These are phyloP conservation scores for Mirounga angustirostris DNA, from an alignment of 2,113 vertebrate genomes.

Conservation along the genomic window DNA sequence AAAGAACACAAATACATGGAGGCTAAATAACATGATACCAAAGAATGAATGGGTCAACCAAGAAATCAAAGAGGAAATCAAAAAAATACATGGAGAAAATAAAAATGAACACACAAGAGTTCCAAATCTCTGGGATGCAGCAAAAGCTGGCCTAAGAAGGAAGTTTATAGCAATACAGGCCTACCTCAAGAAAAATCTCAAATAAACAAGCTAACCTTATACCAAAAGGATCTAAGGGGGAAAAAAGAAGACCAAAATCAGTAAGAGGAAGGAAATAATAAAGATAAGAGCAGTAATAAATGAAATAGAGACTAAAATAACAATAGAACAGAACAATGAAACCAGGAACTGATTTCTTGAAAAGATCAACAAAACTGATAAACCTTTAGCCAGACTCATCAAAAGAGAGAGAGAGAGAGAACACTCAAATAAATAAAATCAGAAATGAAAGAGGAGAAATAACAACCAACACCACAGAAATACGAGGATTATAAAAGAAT, in stretches of 20 bases:
- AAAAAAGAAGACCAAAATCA: not conserved
- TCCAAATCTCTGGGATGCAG: not conserved
- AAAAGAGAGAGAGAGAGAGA: not conserved
- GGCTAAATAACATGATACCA: not conserved
- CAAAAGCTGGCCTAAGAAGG: not conserved
- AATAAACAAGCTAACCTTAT: not conserved
- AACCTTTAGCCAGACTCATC: not conserved
- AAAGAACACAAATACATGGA: not conserved
- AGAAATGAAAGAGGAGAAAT: not conserved
- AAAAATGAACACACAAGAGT: not conserved
- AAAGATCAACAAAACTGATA: not conserved
- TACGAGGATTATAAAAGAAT: not conserved
- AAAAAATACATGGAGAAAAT: not conserved
- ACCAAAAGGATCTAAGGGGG: not conserved
- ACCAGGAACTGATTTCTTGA: not conserved
- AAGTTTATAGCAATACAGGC: not conserved
- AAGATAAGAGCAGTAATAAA: not conserved
- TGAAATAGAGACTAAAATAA: not conserved
- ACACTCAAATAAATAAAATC: not conserved
- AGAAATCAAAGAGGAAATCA: not conserved
- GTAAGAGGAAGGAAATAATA: not conserved
- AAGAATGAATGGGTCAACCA: not conserved
- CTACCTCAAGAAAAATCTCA: not conserved
- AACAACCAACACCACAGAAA: not conserved
- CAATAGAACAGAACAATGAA: not conserved